These are phyloP conservation scores for Mesorhabditis belari DNA, from an alignment of 2,888 invertebrate genomes.

Conservation along the genomic window DNA sequence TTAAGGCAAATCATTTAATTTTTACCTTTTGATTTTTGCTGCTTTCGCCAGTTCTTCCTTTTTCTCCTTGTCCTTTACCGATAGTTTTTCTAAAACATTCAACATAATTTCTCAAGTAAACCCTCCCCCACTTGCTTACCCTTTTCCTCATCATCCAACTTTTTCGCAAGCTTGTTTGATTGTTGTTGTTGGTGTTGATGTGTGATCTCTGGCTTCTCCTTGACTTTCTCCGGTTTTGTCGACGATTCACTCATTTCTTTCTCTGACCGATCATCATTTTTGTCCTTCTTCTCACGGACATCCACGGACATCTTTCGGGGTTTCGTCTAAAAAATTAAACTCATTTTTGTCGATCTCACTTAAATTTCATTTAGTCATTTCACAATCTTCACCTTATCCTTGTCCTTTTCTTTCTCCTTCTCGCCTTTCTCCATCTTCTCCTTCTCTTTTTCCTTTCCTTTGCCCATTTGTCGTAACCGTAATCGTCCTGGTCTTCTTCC, in stretches of 20 bases:
- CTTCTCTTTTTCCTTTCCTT: conserved; percentile 1
- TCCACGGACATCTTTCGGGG: conserved; percentile 4
- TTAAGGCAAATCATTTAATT: too few relatives aligned
- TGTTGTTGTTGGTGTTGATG: conserved; percentile 3
- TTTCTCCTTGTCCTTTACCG: too few relatives aligned
- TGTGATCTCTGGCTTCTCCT: not conserved
- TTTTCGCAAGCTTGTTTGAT: not conserved
- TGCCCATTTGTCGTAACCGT: not conserved
- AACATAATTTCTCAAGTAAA: too few relatives aligned
- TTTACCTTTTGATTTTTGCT: too few relatives aligned
- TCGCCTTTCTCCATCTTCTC: conserved; percentile 4
- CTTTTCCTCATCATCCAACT: conserved; percentile 1
- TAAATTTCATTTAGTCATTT: too few relatives aligned
- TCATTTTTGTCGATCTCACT: too few relatives aligned
- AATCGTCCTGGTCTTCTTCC: not conserved
- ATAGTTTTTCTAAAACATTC: too few relatives aligned
- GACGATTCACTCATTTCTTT: too few relatives aligned
- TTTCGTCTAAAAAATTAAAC: conserved; percentile 2
- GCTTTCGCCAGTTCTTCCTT: too few relatives aligned
- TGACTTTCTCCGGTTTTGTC: not conserved
- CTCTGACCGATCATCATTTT: not conserved
- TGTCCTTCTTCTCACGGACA: conserved; percentile 3
- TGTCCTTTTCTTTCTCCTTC: conserved; percentile 2
- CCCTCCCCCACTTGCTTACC: too few relatives aligned
- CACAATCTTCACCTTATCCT: conserved; percentile 8